These are phyloP conservation scores for Drosophila pseudoobscura DNA, from an alignment of 1,140 invertebrate genomes.

Conservation along the genomic window DNA sequence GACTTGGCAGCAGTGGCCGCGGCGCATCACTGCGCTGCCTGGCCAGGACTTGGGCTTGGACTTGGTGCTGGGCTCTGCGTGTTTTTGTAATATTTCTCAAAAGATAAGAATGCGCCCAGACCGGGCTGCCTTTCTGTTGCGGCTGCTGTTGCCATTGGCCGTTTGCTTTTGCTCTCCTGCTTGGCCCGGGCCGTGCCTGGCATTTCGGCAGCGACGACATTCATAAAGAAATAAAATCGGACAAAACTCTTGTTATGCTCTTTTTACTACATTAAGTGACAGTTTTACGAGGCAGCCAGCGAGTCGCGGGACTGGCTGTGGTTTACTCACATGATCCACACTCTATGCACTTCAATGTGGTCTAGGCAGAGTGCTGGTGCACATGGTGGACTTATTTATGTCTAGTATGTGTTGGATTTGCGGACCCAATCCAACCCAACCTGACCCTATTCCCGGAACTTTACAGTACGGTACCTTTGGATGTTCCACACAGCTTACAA, in stretches of 20 bases:
- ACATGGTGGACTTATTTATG: too few relatives aligned
- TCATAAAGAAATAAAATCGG: constrained; percentile 70
- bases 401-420: too few relatives aligned
- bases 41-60: constrained; percentile 26
- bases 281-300: constrained; percentile 46
- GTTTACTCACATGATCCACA: background rate
- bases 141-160: constrained; percentile 15
- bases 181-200: constrained; percentile 23
- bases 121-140: constrained; percentile 37
- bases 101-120: constrained; percentile 82
- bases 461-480: constrained; percentile 5
- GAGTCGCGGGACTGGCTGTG: constrained; percentile 9
- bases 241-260: constrained; percentile 44
- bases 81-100: constrained; percentile 83
- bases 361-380: background rate
- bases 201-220: constrained; percentile 47
- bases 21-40: constrained; percentile 4
- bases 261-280: constrained; percentile 58
- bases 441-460: constrained; percentile 7
- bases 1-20: constrained; percentile 4
- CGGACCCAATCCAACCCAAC: background rate
- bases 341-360: constrained; percentile 8
- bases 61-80: constrained; percentile 68
- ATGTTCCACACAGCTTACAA: constrained; percentile 36
- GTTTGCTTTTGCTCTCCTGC: constrained; percentile 11